Conservation (phyloP, 2,888 invertebrate species). For the Folsomia candida region DNA sequence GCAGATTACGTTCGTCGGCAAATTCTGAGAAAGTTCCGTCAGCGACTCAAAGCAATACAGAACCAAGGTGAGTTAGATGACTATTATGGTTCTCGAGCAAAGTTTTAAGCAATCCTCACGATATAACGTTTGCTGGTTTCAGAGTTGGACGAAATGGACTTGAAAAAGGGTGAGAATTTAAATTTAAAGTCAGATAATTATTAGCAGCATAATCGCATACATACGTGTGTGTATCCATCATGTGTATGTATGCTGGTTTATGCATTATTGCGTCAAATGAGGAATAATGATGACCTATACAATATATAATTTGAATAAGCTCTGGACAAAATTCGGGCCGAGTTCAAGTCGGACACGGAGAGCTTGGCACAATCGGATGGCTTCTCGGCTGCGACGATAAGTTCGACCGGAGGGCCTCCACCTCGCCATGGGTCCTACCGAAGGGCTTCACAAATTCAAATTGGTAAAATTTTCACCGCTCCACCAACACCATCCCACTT, state of each 20-base stretch:
- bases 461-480: constrained; percentile 48
- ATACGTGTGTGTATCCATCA: too few species aligned
- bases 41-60: constrained; percentile 74
- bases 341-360: constrained; percentile 62
- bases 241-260: too few species aligned
- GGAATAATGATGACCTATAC: too few species aligned
- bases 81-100: too few species aligned
- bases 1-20: constrained; percentile 83
- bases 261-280: too few species aligned
- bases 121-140: too few species aligned
- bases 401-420: constrained; percentile 36
- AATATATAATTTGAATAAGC: too few species aligned
- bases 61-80: constrained; percentile 80
- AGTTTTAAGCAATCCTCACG: not conserved
- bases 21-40: constrained; percentile 77
- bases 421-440: constrained; percentile 44
- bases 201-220: too few species aligned
- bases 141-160: constrained; percentile 79
- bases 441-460: constrained; percentile 50
- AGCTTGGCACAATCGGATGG: constrained; percentile 53
- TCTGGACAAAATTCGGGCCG: constrained; percentile 66
- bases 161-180: constrained; percentile 64
- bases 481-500: too few species aligned
- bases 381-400: constrained; percentile 48
- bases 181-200: too few species aligned